phyloP scores from a whole-genome alignment of 2,888 invertebrate genomes.

The Bombyx huttoni region DNA sequence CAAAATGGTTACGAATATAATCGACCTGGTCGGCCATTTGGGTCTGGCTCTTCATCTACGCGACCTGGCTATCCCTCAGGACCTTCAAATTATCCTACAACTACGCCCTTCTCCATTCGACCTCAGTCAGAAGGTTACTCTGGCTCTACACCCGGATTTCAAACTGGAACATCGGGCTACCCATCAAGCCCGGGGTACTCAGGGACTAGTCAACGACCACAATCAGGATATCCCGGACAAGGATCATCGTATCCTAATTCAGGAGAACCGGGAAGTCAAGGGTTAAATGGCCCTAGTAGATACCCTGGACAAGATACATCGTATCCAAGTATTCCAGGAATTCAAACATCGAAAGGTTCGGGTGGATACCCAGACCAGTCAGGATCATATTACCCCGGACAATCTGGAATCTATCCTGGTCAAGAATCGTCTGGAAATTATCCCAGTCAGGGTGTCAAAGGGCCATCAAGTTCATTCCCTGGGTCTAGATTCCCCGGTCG shows the following conservation, averaged over 20 bases:
- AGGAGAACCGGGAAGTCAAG: slow-evolving; percentile 11
- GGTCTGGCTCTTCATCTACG: slow-evolving; percentile 34
- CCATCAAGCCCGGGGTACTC: slow-evolving; percentile 29
- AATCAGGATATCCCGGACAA: slow-evolving; percentile 12
- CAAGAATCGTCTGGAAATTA: slow-evolving; percentile 17
- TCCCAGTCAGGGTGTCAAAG: slow-evolving; percentile 13
- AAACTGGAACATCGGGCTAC: slow-evolving; percentile 31
- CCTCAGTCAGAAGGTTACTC: slow-evolving; percentile 27
- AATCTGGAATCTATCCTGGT: slow-evolving; percentile 22
- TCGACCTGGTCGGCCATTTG: slow-evolving; percentile 76
- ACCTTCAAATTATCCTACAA: slow-evolving; percentile 32
- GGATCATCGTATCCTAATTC: slow-evolving; percentile 11
- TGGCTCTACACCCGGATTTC: slow-evolving; percentile 35
- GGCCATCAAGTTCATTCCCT: slow-evolving; percentile 9
- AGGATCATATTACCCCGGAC: slow-evolving; percentile 16
- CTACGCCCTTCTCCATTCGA: slow-evolving; percentile 30
- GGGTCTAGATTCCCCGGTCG: slow-evolving; percentile 24
- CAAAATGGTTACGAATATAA: slow-evolving; percentile 85
- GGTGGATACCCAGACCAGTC: slow-evolving; percentile 14
- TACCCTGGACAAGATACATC: slow-evolving; percentile 11
- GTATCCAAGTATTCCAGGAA: slow-evolving; percentile 4
- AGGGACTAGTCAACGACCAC: slow-evolving; percentile 15
- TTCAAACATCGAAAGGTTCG: slow-evolving; percentile 10
- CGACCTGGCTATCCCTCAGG: slow-evolving; percentile 30
- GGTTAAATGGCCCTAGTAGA: slow-evolving; percentile 12